Evolutionary conservation across 2,888 invertebrate genomes (phyloP), one percentile per base, ranked within the genome.

Genomic region (Sipunculus nudus): DNA sequence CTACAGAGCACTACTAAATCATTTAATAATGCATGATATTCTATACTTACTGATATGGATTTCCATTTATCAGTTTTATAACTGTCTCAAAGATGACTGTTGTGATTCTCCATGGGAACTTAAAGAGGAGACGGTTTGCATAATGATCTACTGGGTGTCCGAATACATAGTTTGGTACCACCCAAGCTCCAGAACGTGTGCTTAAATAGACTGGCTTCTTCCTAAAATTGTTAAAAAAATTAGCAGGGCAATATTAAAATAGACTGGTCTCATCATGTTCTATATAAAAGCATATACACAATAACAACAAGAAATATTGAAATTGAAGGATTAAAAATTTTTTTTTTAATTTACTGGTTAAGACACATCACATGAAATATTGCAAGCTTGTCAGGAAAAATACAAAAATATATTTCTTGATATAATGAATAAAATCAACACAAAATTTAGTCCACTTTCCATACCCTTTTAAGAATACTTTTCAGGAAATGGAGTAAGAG

Each of bases 101-200:
- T 26, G 61, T 74, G 19, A 77, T 49, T 57, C 63, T 58, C 74
- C 73, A 76, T 39, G 80, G 80, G 49, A 76, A 67, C 55, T 53
- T 35, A 52, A 79, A 72, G 64, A 79, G 77, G 28, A 74, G 57
- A 32, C 81, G 66, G 61, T 74, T 74, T 3, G 79, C 77, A 50
- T 80, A 80, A 31, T 77, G 65, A 57, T 81, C 81, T 32, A 71
- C 74, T 1, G 79, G 72, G 52, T 68, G 59, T 8, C 79, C 80
- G 54, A 78, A 75, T 10, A 80, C 55, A 59, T 80, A 81, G 68
- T 80, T 80, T 16, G 81, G 78, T 5, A 78, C 65, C n/a, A 81
- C 65, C 80, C 81, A 81, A 19, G 80, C 76, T n/a, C 80, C 80
- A n/a, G 79, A 80, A 41, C 80, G 59, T 1, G 75, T 77, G 53